A percentile compares a stretch with the other conserved stretches of the same genome.
phyloP scores from a whole-genome alignment of 2,888 invertebrate genomes.

The Odontocerum albicorne region DNA sequence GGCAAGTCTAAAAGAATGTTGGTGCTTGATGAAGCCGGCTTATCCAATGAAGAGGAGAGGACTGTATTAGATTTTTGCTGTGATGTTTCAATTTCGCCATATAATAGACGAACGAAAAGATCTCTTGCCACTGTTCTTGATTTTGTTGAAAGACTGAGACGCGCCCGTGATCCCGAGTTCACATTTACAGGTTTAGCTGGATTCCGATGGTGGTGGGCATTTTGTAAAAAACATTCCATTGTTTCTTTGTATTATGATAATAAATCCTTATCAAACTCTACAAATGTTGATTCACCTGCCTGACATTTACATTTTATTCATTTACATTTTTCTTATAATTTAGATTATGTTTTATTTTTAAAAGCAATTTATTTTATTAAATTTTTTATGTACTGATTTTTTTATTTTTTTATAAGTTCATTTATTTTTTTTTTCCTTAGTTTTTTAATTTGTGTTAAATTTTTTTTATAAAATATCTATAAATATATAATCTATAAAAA shows the following conservation, averaged over 20 bases:
- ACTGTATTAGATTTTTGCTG: conserved; percentile 73
- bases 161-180: conserved; percentile 62
- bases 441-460: not conserved
- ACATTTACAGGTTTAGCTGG: conserved; percentile 70
- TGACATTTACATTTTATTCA: conserved; percentile 17
- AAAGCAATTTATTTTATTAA: conserved; percentile 3
- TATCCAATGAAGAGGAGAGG: conserved; percentile 62
- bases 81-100: conserved; percentile 68
- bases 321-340: conserved; percentile 2
- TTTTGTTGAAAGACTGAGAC: conserved; percentile 66
- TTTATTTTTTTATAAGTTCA: not conserved
- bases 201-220: conserved; percentile 82
- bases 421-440: not conserved
- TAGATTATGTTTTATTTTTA: conserved; percentile 1
- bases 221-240: conserved; percentile 76
- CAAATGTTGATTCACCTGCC: conserved; percentile 9
- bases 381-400: conserved; percentile 9
- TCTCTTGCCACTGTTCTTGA: conserved; percentile 63
- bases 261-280: conserved; percentile 12
- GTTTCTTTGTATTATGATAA: conserved; percentile 63
- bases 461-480: not conserved
- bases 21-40: conserved; percentile 68
- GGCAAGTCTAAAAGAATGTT: conserved; percentile 78
- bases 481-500: not conserved
- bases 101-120: conserved; percentile 72